Evolutionary conservation across 2,888 invertebrate genomes (phyloP).

Genomic region (Malthinus flaveolus): DNA sequence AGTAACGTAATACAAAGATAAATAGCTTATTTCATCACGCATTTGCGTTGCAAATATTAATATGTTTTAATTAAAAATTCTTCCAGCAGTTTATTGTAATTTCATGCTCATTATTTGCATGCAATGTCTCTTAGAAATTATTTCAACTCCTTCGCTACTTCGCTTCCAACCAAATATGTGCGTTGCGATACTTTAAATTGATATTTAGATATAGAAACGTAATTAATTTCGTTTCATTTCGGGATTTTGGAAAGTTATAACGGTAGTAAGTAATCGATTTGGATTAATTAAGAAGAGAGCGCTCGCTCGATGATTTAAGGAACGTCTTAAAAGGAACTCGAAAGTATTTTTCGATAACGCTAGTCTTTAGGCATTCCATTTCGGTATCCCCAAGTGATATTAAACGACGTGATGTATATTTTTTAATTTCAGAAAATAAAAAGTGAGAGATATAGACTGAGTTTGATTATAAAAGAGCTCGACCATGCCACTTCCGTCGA

Average conservation of each 20-base stretch:
- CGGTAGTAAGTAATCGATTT: neutral
- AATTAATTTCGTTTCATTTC: neutral
- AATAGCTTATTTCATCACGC: neutral
- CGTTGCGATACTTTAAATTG: constrained; percentile 10
- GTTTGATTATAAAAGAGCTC: constrained; percentile 86
- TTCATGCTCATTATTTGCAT: constrained; percentile 4
- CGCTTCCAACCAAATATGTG: constrained; percentile 4
- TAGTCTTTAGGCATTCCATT: too few species aligned
- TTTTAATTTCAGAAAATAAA: constrained; percentile 70
- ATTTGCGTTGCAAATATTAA: neutral
- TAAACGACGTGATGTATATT: neutral
- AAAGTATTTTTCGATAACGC: too few species aligned
- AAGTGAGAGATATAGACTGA: constrained; percentile 86
- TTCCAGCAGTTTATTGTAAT: constrained; percentile 11
- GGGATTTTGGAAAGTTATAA: neutral
- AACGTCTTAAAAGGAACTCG: too few species aligned
- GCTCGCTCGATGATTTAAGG: too few species aligned
- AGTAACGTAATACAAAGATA: neutral
- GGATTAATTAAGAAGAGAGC: too few species aligned
- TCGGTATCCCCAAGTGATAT: too few species aligned
- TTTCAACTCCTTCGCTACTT: constrained; percentile 10
- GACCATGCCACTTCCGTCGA: constrained; percentile 78
- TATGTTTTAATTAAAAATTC: constrained; percentile 8
- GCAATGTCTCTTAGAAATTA: constrained; percentile 7
- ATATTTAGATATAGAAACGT: neutral